Percentiles rank a stretch among this genome's conserved stretches.
phyloP scores from a whole-genome alignment of 2,888 invertebrate species.

The Drosophila cyrtoloma region DNA sequence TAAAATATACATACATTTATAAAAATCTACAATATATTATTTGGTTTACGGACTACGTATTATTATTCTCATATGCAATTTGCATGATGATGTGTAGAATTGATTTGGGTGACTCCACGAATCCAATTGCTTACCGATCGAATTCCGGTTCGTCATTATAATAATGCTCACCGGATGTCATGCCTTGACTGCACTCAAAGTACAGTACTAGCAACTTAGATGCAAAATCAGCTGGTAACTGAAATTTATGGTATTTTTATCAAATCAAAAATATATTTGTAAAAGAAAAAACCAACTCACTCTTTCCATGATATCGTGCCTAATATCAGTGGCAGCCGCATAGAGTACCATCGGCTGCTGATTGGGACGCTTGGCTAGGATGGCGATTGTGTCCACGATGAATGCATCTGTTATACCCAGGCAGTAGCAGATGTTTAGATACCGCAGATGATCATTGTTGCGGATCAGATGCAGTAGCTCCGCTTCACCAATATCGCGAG shows the following conservation, averaged over 20 bases:
- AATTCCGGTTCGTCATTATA: slow-evolving; percentile 69
- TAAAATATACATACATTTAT: slow-evolving; percentile 37
- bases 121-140: slow-evolving; percentile 51
- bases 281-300: slow-evolving; percentile 35
- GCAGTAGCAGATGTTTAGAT: slow-evolving; percentile 67
- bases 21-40: slow-evolving; percentile 40
- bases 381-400: slow-evolving; percentile 51
- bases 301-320: slow-evolving; percentile 64
- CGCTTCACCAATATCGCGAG: slow-evolving; percentile 61
- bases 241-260: not conserved
- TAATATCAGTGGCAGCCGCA: slow-evolving; percentile 70
- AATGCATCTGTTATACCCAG: slow-evolving; percentile 63
- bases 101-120: not conserved
- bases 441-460: slow-evolving; percentile 59
- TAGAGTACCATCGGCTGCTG: slow-evolving; percentile 56
- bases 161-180: slow-evolving; percentile 52
- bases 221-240: slow-evolving; percentile 59
- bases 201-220: slow-evolving; percentile 51
- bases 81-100: slow-evolving; percentile 40
- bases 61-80: slow-evolving; percentile 34
- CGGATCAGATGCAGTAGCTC: slow-evolving; percentile 50
- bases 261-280: not conserved
- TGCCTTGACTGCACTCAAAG: slow-evolving; percentile 71
- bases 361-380: slow-evolving; percentile 38
- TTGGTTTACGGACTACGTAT: slow-evolving; percentile 43